Evolutionary conservation across 2,888 invertebrate genomes (phyloP), one percentile per base, ranked within the genome.

Genomic region (Agonopterix subpropinquella): DNA sequence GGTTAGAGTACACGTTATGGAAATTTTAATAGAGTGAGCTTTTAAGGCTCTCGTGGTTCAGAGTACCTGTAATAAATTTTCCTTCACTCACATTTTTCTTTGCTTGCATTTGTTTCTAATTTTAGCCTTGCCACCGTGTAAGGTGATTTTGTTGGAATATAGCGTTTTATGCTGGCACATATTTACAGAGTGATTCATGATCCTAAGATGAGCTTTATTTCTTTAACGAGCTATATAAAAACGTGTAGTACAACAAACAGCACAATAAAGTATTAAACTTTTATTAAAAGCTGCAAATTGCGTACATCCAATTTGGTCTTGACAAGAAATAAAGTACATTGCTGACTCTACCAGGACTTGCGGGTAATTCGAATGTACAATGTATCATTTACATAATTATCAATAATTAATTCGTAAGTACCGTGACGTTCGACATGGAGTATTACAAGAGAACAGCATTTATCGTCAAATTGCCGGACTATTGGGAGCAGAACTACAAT

Each of bases 331-430:
- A 28, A 28, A 28, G 7, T 28, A 28, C 28, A 39, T 39, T 39
- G 10, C 7, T 45, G 11, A 37, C 3, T 18, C 18, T 28, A 28
- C 28, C 28, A 28, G 7, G 28, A 28, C 28, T 28, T 28, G 28
- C 45, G 18, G 15, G 36, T 48, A 47, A 48, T 36, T 39, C 43
- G 18, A 35, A 15, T 55, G 53, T 58, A 52, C 57, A 49, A 56
- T 59, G 57, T 65, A 63, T 68, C 69, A 79, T 80, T 80, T 80
- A 66, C 73, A 77, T 80, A 75, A 82, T 80, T 75, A 73, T 70
- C 59, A 64, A 62, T 74, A 72, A 80, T 82, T 80, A 80, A 73
- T 70, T 63, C 52, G 58, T 67, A 71, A 68, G 57, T 53, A 74
- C 77, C 80, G 80, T 81, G 79, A 81, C 81, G 75, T 64, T 61